Evolutionary conservation across 2,888 invertebrate genomes (phyloP).

Genomic region (Cepaea hortensis): DNA sequence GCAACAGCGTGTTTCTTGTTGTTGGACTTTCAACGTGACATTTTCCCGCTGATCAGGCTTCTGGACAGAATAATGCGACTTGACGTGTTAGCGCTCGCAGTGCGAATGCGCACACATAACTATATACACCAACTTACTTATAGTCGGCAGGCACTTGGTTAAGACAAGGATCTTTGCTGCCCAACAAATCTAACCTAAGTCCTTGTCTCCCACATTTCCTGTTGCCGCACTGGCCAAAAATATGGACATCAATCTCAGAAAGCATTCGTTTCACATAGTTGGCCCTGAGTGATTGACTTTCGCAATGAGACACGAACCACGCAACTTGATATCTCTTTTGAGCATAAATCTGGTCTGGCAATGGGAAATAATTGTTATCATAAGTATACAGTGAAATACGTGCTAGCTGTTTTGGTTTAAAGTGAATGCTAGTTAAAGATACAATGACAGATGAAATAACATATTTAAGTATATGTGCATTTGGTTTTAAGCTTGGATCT

Average conservation of each 20-base stretch:
- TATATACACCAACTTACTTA: constrained; percentile 15
- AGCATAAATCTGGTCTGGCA: background rate
- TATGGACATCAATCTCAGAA: constrained; percentile 24
- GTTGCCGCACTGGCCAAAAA: constrained; percentile 40
- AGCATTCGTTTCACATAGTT: constrained; percentile 44
- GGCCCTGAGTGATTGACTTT: constrained; percentile 10
- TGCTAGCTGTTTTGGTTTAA: background rate
- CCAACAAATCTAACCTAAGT: background rate
- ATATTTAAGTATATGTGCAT: too few species aligned
- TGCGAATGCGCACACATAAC: too few species aligned
- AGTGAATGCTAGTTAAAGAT: too few species aligned
- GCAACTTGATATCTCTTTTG: constrained; percentile 30
- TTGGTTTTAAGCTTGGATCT: too few species aligned
- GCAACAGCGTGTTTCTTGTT: too few species aligned
- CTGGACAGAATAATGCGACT: too few species aligned
- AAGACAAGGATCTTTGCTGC: background rate
- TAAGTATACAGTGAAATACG: background rate
- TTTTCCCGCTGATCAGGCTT: too few species aligned
- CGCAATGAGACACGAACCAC: constrained; percentile 41
- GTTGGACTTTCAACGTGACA: too few species aligned
- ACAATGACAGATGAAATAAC: too few species aligned
- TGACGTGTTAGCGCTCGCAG: too few species aligned
- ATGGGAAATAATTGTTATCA: background rate
- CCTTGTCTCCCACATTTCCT: constrained; percentile 20
- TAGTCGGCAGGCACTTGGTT: background rate